phyloP scores from a whole-genome alignment of 2,888 invertebrate genomes.

The Adelphocoris suturalis region DNA sequence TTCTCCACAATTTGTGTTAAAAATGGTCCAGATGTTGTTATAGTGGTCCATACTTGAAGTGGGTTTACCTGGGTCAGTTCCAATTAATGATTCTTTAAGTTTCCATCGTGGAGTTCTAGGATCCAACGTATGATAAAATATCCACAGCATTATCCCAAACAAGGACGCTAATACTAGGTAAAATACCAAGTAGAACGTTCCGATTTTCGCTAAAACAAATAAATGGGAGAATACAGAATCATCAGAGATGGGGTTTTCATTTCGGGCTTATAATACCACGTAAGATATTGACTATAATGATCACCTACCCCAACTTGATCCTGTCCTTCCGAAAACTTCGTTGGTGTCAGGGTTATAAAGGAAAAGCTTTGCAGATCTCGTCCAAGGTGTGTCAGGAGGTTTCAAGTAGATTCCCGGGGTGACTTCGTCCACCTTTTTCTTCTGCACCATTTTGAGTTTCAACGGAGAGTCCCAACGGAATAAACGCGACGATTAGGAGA shows the following conservation, averaged over 20 bases:
- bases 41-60: not conserved
- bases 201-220: constrained; percentile 88
- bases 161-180: constrained; percentile 94
- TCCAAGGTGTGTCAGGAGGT: constrained; percentile 76
- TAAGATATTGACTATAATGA: not conserved
- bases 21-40: no score
- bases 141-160: constrained; percentile 96
- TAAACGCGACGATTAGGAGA: not conserved
- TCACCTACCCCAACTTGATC: constrained; percentile 90
- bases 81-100: constrained; percentile 91
- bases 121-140: constrained; percentile 94
- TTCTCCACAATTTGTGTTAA: no score
- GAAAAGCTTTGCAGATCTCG: constrained; percentile 84
- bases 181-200: constrained; percentile 96
- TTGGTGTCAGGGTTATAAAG: constrained; percentile 88
- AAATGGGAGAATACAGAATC: not conserved
- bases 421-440: constrained; percentile 32
- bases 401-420: constrained; percentile 40
- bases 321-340: constrained; percentile 88
- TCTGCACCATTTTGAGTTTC: constrained; percentile 36
- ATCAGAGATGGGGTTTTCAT: no score
- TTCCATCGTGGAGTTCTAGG: constrained; percentile 94
- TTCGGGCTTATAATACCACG: not conserved
- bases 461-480: not conserved
- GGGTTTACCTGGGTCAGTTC: constrained; percentile 91